Evolutionary conservation across 2,888 invertebrate genomes (phyloP).

Genomic region (Eupeodes latifasciatus): DNA sequence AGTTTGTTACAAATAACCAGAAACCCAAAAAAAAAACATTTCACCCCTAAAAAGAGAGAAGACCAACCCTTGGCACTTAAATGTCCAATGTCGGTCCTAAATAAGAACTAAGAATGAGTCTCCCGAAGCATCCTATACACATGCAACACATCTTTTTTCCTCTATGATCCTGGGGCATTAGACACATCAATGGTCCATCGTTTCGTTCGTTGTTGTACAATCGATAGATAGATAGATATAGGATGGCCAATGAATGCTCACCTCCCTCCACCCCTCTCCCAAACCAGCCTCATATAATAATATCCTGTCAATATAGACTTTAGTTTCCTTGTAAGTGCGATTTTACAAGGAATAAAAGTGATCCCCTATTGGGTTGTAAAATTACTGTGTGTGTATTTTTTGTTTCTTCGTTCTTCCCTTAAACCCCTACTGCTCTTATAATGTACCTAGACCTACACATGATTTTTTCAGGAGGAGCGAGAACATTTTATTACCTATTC

Average conservation of each 20-base stretch:
- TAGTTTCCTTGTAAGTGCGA: slow-evolving; percentile 73
- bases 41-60: slow-evolving; percentile 51
- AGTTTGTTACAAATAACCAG: slow-evolving; percentile 35
- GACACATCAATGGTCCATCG: not conserved
- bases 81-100: slow-evolving; percentile 25
- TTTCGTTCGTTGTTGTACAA: not conserved
- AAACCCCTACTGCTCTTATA: not conserved
- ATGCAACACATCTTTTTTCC: not conserved
- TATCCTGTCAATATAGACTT: slow-evolving; percentile 75
- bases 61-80: slow-evolving; percentile 59
- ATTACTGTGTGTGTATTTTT: slow-evolving; percentile 43
- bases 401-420: slow-evolving; percentile 1
- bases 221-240: not conserved
- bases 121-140: not conserved
- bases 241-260: not conserved
- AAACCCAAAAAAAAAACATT: slow-evolving; percentile 14
- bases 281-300: slow-evolving; percentile 31
- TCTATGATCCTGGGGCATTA: not conserved
- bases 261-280: not conserved
- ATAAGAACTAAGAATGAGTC: slow-evolving; percentile 20
- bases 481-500: slow-evolving; percentile 56
- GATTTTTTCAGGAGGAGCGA: slow-evolving; percentile 5
- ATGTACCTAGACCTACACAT: not conserved
- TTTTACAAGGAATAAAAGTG: slow-evolving; percentile 75
- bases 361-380: slow-evolving; percentile 75